Base-by-base conservation (phyloP, 2,113 vertebrate genomes). In the Piprites chloris region DNA sequence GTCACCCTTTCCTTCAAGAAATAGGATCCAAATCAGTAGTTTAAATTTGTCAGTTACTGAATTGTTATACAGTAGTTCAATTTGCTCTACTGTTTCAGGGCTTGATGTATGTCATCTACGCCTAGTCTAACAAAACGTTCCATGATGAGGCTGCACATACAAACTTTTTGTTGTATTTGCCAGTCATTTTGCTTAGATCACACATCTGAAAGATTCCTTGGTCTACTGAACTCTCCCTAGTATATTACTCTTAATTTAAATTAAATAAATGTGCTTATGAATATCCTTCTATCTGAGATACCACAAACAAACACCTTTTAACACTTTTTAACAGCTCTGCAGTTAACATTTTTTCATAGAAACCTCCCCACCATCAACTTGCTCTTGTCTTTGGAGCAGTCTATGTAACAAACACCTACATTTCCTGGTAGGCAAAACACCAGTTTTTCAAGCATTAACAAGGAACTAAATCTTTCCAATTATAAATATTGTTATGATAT, bases 61-160 rank as follows among this genome's bases (percentile, higher is more conserved):
- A 1, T 24, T 78, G 18, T 8, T 52, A 26, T 26, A 62, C 7
- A 26, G 21, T 8, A 33, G 37, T 33, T 76, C 26, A 52, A 15
- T 47, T 61, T 77, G 4, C 19, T 68, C 30, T 56, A 6, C 27
- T 6, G 16, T 69, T 77, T 84, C n/a, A 85, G 16, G 5, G 74
- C 18, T 46, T 47, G 3, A 42, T 39, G 7, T 50, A 74, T 81
- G 10, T 59, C 3, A 0, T 33, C 9, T 23, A 4, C 6, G 0
- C 1, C 14, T 28, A 18, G 16, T 28, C 13, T 39, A 49, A 18
- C 3, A 86, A 72, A 49, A 23, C 5, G 41, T 67, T 62, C 6
- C 35, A 26, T 44, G 1, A 58, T 41, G 9, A 67, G 10, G 11
- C 6, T 50, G 14, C 4, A 14, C 2, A 32, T 33, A 20, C 7